Evolutionary conservation across 2,888 invertebrate species (phyloP).

Genomic region (Tinea pellionella): DNA sequence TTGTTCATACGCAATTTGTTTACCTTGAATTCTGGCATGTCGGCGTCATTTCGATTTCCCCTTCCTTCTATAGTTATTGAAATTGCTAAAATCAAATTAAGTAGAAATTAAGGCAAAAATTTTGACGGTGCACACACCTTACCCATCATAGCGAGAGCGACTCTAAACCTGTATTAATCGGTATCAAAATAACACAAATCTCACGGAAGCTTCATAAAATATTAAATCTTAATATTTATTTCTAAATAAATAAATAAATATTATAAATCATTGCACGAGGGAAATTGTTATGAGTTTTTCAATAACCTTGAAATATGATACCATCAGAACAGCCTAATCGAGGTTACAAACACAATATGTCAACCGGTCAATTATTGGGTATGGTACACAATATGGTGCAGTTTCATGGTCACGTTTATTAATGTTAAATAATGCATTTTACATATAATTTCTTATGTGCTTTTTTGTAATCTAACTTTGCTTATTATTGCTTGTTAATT

Average conservation of each 20-base stretch:
- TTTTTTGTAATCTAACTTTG: too few species aligned
- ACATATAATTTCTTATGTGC: too few species aligned
- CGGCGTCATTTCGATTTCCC: slow-evolving; percentile 4
- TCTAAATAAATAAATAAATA: too few species aligned
- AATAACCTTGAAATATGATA: slow-evolving; percentile 14
- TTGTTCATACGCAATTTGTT: not conserved
- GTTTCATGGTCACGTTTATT: not conserved
- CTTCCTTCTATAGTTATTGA: slow-evolving; percentile 7
- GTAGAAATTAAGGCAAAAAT: not conserved
- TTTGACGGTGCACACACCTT: too few species aligned
- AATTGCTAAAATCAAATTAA: not conserved
- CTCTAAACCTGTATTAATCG: too few species aligned
- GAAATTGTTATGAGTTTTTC: not conserved
- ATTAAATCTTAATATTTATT: too few species aligned
- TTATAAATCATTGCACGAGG: not conserved
- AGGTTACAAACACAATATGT: slow-evolving; percentile 31
- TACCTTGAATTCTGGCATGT: slow-evolving; percentile 6
- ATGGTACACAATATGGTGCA: slow-evolving; percentile 12
- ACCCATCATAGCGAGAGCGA: too few species aligned
- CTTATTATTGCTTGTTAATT: too few species aligned
- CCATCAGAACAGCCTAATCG: slow-evolving; percentile 27
- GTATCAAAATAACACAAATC: too few species aligned
- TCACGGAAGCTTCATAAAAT: too few species aligned
- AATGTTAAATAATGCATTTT: not conserved
- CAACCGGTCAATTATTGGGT: slow-evolving; percentile 32